Percentiles rank a stretch among this genome's conserved stretches.
These are phyloP conservation scores for Argyresthia goedartella DNA, from an alignment of 2,888 invertebrate species.

Conservation along the genomic window DNA sequence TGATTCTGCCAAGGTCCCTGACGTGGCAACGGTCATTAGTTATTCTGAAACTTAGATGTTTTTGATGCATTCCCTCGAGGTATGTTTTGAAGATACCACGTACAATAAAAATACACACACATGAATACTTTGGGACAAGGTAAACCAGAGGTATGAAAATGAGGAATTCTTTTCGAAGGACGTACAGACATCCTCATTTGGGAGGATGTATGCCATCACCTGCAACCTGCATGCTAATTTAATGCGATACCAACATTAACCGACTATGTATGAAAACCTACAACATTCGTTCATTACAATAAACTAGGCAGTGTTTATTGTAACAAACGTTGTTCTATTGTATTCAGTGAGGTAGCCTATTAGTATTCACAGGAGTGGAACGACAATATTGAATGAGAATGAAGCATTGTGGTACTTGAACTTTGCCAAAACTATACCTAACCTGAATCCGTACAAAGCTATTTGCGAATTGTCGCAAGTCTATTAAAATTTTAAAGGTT, in stretches of 20 bases:
- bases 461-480: too few species aligned
- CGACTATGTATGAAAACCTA: constrained; percentile 25
- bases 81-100: too few species aligned
- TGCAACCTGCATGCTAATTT: constrained; percentile 51
- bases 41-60: not conserved
- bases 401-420: constrained; percentile 41
- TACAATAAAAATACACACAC: too few species aligned
- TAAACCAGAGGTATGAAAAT: too few species aligned
- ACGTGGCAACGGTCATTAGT: not conserved
- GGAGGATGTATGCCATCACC: constrained; percentile 34
- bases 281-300: constrained; percentile 11
- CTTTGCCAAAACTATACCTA: constrained; percentile 44
- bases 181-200: constrained; percentile 35
- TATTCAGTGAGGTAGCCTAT: constrained; percentile 29
- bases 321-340: constrained; percentile 19
- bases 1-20: not conserved
- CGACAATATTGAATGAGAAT: constrained; percentile 39
- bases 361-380: constrained; percentile 44
- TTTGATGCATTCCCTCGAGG: too few species aligned
- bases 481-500: too few species aligned
- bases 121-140: too few species aligned
- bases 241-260: constrained; percentile 31
- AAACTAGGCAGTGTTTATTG: too few species aligned
- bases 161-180: constrained; percentile 20
- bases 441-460: constrained; percentile 1